These are phyloP conservation scores for Pavo muticus DNA, from an alignment of 2,113 vertebrate species.

Conservation along the genomic window DNA sequence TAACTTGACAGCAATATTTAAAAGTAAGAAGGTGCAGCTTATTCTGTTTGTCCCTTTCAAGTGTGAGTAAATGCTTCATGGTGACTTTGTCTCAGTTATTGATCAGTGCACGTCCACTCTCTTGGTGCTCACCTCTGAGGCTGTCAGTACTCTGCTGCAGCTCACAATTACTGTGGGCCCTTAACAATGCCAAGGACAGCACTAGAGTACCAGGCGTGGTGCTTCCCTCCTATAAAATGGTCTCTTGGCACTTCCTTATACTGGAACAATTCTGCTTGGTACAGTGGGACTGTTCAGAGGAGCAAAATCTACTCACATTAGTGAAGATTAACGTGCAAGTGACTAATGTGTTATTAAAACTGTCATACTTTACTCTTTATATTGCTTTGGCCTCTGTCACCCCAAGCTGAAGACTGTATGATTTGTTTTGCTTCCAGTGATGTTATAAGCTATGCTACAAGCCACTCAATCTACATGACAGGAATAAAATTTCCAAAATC, in stretches of 20 bases:
- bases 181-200: background rate
- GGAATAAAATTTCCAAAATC: background rate
- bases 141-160: background rate
- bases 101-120: background rate
- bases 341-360: background rate
- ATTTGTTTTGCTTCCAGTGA: background rate
- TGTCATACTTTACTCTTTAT: background rate
- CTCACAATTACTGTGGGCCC: background rate
- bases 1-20: background rate
- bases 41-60: background rate
- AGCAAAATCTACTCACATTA: background rate
- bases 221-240: background rate
- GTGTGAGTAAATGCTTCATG: background rate
- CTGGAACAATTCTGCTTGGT: background rate
- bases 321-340: background rate
- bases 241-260: background rate
- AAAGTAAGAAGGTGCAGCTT: background rate
- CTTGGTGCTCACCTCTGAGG: background rate
- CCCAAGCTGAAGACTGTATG: background rate
- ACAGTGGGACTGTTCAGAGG: background rate
- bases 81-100: background rate
- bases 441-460: background rate
- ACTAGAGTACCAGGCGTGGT: background rate
- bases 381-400: background rate
- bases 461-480: background rate